Percentiles rank a stretch among this genome's conserved stretches.
These are phyloP conservation scores for Hypomecis punctinalis DNA, from an alignment of 2,888 invertebrate genomes.

Conservation along the genomic window DNA sequence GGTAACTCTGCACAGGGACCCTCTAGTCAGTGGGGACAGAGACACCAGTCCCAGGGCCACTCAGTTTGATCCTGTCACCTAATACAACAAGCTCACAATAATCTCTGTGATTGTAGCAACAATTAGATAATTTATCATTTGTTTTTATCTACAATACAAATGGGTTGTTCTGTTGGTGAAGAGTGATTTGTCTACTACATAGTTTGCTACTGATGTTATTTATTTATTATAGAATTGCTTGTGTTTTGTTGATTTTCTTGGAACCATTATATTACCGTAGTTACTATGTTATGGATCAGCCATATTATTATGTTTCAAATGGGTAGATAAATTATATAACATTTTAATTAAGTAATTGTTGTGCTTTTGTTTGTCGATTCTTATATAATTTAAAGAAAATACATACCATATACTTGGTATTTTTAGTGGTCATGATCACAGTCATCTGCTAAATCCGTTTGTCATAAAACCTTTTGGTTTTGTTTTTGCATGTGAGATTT, in stretches of 20 bases:
- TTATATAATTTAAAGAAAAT: conserved; percentile 45
- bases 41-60: conserved; percentile 83
- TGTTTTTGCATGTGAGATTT: neutral
- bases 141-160: conserved; percentile 72
- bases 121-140: conserved; percentile 81
- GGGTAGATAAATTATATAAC: conserved; percentile 51
- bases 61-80: conserved; percentile 79
- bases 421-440: conserved; percentile 3
- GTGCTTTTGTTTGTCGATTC: conserved; percentile 59
- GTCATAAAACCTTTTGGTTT: conserved; percentile 4
- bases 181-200: conserved; percentile 62
- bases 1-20: conserved; percentile 85
- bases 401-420: conserved; percentile 13
- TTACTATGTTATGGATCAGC: conserved; percentile 61
- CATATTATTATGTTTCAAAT: conserved; percentile 47
- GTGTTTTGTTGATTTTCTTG: conserved; percentile 79
- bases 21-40: conserved; percentile 84
- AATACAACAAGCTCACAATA: conserved; percentile 81
- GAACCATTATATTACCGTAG: conserved; percentile 58
- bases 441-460: neutral
- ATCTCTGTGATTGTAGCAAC: conserved; percentile 85
- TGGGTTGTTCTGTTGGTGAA: conserved; percentile 76
- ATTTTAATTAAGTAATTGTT: conserved; percentile 49
- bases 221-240: conserved; percentile 82
- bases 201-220: conserved; percentile 81